A percentile compares a stretch with the other conserved stretches of the same genome.
These are phyloP conservation scores for Indri indri DNA, from an alignment of 2,113 vertebrate species.

Conservation along the genomic window DNA sequence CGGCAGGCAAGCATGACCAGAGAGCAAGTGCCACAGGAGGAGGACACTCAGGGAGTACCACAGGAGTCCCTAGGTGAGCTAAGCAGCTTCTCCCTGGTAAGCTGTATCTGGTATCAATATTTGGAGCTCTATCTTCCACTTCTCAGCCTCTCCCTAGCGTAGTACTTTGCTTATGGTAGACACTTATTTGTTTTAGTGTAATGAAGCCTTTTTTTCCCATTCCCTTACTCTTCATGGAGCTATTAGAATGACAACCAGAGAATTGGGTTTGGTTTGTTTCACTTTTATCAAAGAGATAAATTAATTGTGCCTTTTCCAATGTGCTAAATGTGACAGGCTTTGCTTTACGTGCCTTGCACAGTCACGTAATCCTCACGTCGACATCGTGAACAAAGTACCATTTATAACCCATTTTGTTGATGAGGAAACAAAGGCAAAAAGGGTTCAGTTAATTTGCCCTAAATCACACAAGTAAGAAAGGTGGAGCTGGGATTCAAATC, in stretches of 20 bases:
- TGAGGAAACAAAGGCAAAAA: neutral
- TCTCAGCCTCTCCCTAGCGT: neutral
- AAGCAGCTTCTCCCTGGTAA: too few relatives aligned
- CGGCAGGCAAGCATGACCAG: neutral
- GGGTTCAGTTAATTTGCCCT: neutral
- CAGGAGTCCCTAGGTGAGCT: accelerated
- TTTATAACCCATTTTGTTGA: neutral
- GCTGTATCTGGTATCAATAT: neutral
- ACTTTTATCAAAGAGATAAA: neutral
- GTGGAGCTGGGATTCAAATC: neutral
- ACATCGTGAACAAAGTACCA: neutral
- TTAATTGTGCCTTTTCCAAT: neutral
- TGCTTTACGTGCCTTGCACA: neutral
- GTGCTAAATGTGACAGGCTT: neutral
- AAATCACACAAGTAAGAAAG: neutral
- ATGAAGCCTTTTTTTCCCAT: neutral
- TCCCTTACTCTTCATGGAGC: neutral
- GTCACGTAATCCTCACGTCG: neutral
- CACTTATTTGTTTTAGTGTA: neutral
- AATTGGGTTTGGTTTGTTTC: neutral
- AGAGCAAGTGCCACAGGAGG: accelerated
- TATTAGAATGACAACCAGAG: neutral
- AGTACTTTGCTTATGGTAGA: neutral
- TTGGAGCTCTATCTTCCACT: neutral
- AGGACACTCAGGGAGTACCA: accelerated